A percentile compares a stretch with the other conserved stretches of the same genome.
These are phyloP conservation scores for Ptilorrhoa leucosticta DNA, from an alignment of 2,113 vertebrate species.

Conservation along the genomic window DNA sequence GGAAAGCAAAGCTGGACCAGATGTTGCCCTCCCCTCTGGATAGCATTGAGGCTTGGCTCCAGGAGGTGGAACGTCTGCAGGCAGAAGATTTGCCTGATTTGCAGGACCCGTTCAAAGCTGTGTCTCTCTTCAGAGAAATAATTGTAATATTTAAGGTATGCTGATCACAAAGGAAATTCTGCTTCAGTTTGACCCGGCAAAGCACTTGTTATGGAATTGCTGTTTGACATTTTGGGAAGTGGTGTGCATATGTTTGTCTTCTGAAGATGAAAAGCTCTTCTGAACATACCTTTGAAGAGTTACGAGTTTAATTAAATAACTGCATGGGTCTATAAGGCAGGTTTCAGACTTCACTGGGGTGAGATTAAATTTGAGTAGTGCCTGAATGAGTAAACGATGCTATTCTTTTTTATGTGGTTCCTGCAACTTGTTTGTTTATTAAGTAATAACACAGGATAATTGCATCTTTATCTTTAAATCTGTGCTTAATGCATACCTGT, in stretches of 20 bases:
- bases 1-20: constrained; percentile 77
- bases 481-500: neutral
- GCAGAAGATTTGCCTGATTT: constrained; percentile 71
- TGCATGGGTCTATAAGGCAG: neutral
- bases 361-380: constrained; percentile 3
- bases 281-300: constrained; percentile 19
- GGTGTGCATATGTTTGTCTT: constrained; percentile 7
- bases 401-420: constrained; percentile 39
- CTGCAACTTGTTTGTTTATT: constrained; percentile 14
- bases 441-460: neutral
- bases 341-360: neutral
- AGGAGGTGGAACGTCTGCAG: constrained; percentile 76
- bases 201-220: neutral
- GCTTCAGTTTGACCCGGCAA: neutral
- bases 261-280: constrained; percentile 9
- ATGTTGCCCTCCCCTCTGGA: constrained; percentile 80
- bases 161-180: neutral
- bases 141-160: constrained; percentile 83
- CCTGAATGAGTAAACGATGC: neutral
- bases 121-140: constrained; percentile 73
- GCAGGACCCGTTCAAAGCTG: constrained; percentile 71
- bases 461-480: constrained; percentile 31
- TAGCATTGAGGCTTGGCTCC: constrained; percentile 81
- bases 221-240: constrained; percentile 3
- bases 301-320: neutral